Evolutionary conservation across 1,140 invertebrate genomes (phyloP).

Genomic region (Lasioglossum albipes): DNA sequence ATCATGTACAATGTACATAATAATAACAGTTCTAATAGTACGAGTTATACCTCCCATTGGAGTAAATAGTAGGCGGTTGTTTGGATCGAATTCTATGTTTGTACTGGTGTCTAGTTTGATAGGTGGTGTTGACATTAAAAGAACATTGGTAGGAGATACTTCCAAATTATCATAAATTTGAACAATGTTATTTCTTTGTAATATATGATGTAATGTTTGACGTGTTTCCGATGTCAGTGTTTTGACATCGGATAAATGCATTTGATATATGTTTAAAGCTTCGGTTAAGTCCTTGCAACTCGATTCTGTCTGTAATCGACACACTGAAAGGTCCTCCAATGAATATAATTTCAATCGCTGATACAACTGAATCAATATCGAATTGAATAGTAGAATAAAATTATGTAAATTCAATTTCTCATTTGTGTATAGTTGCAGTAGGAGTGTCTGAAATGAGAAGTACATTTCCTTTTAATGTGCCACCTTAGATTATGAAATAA

Average conservation of each 20-base stretch:
- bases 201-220: not conserved
- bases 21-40: not conserved
- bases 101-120: slow-evolving; percentile 64
- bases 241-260: slow-evolving; percentile 28
- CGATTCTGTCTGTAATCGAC: slow-evolving; percentile 60
- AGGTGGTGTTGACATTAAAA: slow-evolving; percentile 68
- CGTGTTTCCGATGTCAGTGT: slow-evolving; percentile 17
- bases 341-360: slow-evolving; percentile 35
- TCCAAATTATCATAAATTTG: slow-evolving; percentile 22
- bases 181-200: slow-evolving; percentile 15
- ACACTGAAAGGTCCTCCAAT: slow-evolving; percentile 59
- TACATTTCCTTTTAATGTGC: slow-evolving; percentile 3
- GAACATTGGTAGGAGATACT: slow-evolving; percentile 42
- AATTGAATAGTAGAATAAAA: slow-evolving; percentile 60
- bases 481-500: not conserved
- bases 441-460: slow-evolving; percentile 57
- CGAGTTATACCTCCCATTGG: slow-evolving; percentile 64
- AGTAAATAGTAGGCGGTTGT: slow-evolving; percentile 66
- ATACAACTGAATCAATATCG: slow-evolving; percentile 53
- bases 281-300: slow-evolving; percentile 60
- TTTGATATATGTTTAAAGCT: slow-evolving; percentile 54
- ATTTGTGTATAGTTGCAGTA: slow-evolving; percentile 61
- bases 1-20: not conserved
- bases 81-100: slow-evolving; percentile 42
- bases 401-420: slow-evolving; percentile 62